Conservation (phyloP, 2,888 invertebrate genomes). For the Heliconius aoede region DNA sequence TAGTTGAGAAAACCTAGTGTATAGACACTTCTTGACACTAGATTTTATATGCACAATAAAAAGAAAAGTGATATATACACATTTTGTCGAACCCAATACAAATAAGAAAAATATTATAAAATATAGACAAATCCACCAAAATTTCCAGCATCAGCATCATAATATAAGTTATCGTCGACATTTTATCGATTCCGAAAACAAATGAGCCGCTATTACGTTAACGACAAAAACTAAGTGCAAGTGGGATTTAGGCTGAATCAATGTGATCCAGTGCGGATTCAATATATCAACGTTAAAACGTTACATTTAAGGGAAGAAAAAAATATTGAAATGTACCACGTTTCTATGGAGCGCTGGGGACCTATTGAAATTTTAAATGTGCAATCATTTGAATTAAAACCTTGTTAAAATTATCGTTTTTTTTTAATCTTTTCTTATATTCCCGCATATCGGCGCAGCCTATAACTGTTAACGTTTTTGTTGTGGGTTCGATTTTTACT, state of each 20-base stretch:
- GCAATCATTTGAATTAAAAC: neutral
- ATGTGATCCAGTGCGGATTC: slow-evolving; percentile 25
- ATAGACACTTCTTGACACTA: too few species aligned
- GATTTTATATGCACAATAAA: too few species aligned
- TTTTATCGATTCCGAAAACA: slow-evolving; percentile 29
- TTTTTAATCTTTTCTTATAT: neutral
- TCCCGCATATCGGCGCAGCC: too few species aligned
- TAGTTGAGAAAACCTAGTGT: too few species aligned
- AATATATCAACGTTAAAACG: slow-evolving; percentile 17
- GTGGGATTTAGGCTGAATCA: slow-evolving; percentile 38
- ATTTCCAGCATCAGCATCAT: neutral
- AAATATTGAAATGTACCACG: neutral
- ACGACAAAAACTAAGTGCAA: slow-evolving; percentile 40
- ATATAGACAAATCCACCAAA: neutral
- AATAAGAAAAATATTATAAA: neutral
- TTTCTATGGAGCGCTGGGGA: neutral
- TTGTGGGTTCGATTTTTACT: too few species aligned
- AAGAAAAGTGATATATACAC: too few species aligned
- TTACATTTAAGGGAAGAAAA: slow-evolving; percentile 1
- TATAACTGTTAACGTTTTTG: too few species aligned
- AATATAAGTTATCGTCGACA: slow-evolving; percentile 22
- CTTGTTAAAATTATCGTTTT: neutral
- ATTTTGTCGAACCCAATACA: neutral
- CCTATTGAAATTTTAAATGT: neutral
- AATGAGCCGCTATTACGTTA: slow-evolving; percentile 39